Percentiles rank a stretch among this genome's conserved stretches.
phyloP scores from a whole-genome alignment of 35 echinoderm and acorn worm species.

The Heliocidaris tuberculata region DNA sequence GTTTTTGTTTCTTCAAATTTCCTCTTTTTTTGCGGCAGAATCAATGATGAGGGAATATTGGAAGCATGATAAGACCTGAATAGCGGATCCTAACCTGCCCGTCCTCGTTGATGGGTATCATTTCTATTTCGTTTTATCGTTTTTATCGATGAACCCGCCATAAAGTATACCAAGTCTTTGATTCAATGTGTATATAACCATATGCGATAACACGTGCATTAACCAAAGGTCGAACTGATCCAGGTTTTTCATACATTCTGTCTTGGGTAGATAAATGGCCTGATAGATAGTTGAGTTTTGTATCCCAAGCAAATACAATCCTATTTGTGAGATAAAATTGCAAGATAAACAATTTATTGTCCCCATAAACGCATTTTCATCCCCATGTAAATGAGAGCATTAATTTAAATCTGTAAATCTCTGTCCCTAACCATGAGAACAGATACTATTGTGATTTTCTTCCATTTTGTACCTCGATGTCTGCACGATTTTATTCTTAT shows the following conservation, averaged over 20 bases:
- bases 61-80: background rate
- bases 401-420: background rate
- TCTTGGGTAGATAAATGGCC: background rate
- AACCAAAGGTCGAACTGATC: constrained; percentile 9
- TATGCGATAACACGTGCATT: background rate
- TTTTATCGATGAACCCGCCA: background rate
- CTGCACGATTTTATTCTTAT: too few species aligned
- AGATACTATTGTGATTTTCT: background rate
- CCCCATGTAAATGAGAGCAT: background rate
- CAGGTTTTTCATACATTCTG: background rate
- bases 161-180: background rate
- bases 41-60: too few species aligned
- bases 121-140: background rate
- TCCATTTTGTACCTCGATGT: too few species aligned
- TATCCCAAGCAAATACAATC: background rate
- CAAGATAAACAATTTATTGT: constrained; percentile 19
- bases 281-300: background rate
- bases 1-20: background rate
- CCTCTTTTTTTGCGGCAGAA: background rate
- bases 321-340: background rate
- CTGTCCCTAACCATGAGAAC: background rate
- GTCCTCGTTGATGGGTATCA: background rate
- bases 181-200: background rate
- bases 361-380: background rate
- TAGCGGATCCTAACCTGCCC: background rate